Percentiles rank a stretch among this genome's conserved stretches.
Evolutionary conservation across 2,888 invertebrate species (phyloP).

Genomic region (Furcula furcula): DNA sequence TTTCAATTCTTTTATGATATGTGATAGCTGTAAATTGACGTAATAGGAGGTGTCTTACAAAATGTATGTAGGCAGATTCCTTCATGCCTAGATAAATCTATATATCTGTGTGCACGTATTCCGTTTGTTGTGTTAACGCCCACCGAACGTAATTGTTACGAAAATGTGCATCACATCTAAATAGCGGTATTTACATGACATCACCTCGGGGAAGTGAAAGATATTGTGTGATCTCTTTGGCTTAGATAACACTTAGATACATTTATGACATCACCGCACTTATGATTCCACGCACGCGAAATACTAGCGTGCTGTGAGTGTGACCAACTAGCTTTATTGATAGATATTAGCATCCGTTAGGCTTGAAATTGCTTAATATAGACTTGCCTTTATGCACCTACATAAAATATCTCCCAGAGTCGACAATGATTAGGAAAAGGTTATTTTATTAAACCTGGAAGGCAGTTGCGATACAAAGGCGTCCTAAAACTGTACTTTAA

Average conservation of each 20-base stretch:
- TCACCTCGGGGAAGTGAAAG: slow-evolving; percentile 37
- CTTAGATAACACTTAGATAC: slow-evolving; percentile 34
- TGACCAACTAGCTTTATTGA: slow-evolving; percentile 17
- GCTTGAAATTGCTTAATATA: background rate
- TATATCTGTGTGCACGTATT: too few relatives aligned
- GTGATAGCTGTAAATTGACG: too few relatives aligned
- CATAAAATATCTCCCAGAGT: too few relatives aligned
- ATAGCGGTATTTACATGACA: slow-evolving; percentile 21
- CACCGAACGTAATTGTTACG: slow-evolving; percentile 17
- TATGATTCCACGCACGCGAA: slow-evolving; percentile 25
- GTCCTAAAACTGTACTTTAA: too few relatives aligned
- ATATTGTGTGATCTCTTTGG: slow-evolving; percentile 29
- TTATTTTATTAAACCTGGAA: too few relatives aligned
- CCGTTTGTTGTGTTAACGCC: slow-evolving; percentile 15
- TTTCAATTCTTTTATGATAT: too few relatives aligned
- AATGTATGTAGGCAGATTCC: too few relatives aligned
- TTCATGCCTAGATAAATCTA: too few relatives aligned
- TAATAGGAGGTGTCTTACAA: too few relatives aligned
- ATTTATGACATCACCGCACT: slow-evolving; percentile 26
- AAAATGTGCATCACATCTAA: slow-evolving; percentile 20
- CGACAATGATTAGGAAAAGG: too few relatives aligned
- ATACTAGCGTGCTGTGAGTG: slow-evolving; percentile 8
- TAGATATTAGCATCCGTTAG: slow-evolving; percentile 9
- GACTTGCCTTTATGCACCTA: background rate
- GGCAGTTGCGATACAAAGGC: too few relatives aligned